Percentiles rank a stretch among this genome's conserved stretches.
These are phyloP conservation scores for Drosophila lacertosa DNA, from an alignment of 1,140 invertebrate genomes.

Conservation along the genomic window DNA sequence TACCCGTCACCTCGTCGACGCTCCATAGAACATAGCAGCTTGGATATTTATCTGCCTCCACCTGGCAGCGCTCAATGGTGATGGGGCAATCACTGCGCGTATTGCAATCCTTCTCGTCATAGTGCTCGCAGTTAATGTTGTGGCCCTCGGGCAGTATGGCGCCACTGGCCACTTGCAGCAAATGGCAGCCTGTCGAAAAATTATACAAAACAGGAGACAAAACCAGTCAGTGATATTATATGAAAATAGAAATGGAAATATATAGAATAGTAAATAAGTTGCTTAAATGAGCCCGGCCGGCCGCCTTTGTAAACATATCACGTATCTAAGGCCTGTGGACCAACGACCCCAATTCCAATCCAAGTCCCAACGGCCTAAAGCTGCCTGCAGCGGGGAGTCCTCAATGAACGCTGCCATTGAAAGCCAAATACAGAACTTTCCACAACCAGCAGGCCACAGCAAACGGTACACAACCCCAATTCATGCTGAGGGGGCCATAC, in stretches of 20 bases:
- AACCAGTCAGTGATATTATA: conserved; percentile 8
- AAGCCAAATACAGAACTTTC: conserved; percentile 33
- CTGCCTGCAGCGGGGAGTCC: conserved; percentile 14
- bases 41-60: conserved; percentile 71
- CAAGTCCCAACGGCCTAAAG: conserved; percentile 20
- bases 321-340: conserved; percentile 32
- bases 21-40: conserved; percentile 86
- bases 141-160: conserved; percentile 69
- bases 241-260: conserved; percentile 28
- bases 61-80: conserved; percentile 59
- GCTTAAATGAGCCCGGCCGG: conserved; percentile 5
- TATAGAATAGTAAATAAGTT: conserved; percentile 27
- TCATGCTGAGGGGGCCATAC: conserved; percentile 41
- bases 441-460: conserved; percentile 7
- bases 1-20: conserved; percentile 84
- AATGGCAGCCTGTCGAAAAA: conserved; percentile 33
- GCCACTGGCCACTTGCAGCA: conserved; percentile 31
- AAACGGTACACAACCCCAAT: conserved; percentile 62
- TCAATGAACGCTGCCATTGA: conserved; percentile 50
- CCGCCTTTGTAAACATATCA: conserved; percentile 42
- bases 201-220: neutral
- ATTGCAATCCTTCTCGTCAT: conserved; percentile 70
- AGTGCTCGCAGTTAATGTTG: conserved; percentile 71
- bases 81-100: conserved; percentile 43
- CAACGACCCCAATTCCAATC: conserved; percentile 44